phyloP scores from a whole-genome alignment of 1,140 invertebrate genomes.

The Aphidius gifuensis region DNA sequence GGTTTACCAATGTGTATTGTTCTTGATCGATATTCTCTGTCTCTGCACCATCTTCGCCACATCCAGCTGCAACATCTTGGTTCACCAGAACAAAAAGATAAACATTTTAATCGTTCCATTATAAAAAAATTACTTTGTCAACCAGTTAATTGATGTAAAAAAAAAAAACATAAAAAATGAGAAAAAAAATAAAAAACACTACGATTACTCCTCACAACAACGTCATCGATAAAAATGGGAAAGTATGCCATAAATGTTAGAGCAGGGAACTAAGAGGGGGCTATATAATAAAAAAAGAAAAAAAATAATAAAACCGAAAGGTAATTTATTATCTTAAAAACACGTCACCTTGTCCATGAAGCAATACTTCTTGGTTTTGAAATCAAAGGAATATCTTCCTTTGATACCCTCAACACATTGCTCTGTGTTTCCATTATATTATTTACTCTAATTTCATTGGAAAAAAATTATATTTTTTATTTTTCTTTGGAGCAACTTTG shows the following conservation, averaged over 20 bases:
- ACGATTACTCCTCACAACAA: too few species aligned
- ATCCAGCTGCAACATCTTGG: conserved; percentile 63
- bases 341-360: conserved; percentile 55
- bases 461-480: conserved; percentile 2
- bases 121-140: conserved; percentile 51
- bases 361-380: conserved; percentile 57
- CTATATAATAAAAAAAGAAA: too few species aligned
- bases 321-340: too few species aligned
- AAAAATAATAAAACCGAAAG: too few species aligned
- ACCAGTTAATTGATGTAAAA: conserved; percentile 43
- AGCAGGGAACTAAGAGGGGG: too few species aligned
- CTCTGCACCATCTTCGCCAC: conserved; percentile 67
- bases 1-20: conserved; percentile 66
- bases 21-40: conserved; percentile 63
- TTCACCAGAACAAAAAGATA: conserved; percentile 33
- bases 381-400: conserved; percentile 65
- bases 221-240: too few species aligned
- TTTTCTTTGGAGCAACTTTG: too few species aligned
- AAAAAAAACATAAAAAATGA: not conserved
- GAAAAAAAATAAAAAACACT: too few species aligned
- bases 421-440: conserved; percentile 55
- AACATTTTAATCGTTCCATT: conserved; percentile 17
- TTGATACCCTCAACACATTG: conserved; percentile 57
- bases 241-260: too few species aligned
- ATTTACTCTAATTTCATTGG: conserved; percentile 27